Evolutionary conservation across 1,140 invertebrate species (phyloP), one percentile per base, ranked within the genome.

Genomic region (Plectus sambesii): DNA sequence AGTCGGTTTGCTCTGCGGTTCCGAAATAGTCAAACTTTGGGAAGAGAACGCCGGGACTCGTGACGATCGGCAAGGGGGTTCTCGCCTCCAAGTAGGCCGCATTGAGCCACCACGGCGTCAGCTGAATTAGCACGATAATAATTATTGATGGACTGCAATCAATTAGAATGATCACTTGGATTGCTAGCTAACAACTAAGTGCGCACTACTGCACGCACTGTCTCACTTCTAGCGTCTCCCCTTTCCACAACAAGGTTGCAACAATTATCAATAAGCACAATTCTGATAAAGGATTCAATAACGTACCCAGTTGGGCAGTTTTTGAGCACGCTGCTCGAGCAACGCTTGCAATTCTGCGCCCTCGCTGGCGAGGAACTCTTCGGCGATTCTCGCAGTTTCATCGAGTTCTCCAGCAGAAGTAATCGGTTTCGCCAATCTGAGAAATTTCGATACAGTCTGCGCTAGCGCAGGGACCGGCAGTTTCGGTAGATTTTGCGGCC

Each of bases 71-170:
- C 5, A 66, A 55, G 5, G 63, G 63, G 8, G 56, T 59, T 26
- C 63, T 44, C 2, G 56, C 56, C 5, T 46, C 51, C 19, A 66
- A 45, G 38, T 66, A 66, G 9, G 65, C 63, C 24, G 59, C 39
- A 35, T 66, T 53, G 9, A 66, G 40, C 63, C 63, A 66, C 63
- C 63, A 66, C 15, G 63, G 63, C 19, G 63, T 66, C 19, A 66
- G 46, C 61, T 63, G 27, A 22, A 63, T n/a, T n/a, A 50, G 26
- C 42, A 19, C 0, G n/a, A 23, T 6, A n/a, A 38, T 41, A 43
- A 26, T 17, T 17, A 2, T 49, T 22, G n/a, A 45, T 15, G 3
- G 3, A 25, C 17, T 3, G 5, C 6, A 29, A 4, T 19, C 12
- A 24, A 24, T 9, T n/a, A 3, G 20, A 42, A 52, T 36, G 17